These are phyloP conservation scores for Ditula angustiorana DNA, from an alignment of 2,888 invertebrate species.

Conservation along the genomic window DNA sequence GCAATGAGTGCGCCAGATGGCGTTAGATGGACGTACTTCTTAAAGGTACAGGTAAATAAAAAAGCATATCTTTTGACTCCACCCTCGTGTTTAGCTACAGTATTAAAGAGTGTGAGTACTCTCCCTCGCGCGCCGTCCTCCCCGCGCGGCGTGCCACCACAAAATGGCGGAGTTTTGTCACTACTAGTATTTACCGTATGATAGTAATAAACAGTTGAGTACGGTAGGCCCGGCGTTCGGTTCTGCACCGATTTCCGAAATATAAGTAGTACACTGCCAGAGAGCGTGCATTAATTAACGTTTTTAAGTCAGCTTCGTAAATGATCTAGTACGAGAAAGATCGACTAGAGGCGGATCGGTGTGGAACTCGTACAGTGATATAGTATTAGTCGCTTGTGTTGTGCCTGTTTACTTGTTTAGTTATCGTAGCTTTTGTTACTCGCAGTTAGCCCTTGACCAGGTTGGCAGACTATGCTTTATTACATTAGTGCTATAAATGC, in stretches of 20 bases:
- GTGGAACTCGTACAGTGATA: background rate
- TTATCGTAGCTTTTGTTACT: slow-evolving; percentile 50
- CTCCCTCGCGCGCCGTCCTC: background rate
- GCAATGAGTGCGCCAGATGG: too few relatives aligned
- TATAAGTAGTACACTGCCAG: too few relatives aligned
- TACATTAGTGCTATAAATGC: too few relatives aligned
- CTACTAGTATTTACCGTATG: background rate
- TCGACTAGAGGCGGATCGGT: background rate
- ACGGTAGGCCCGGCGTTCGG: background rate
- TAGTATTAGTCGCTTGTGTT: slow-evolving; percentile 52
- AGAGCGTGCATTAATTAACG: too few relatives aligned
- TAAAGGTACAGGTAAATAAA: background rate
- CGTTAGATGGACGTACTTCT: too few relatives aligned
- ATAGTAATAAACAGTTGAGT: background rate
- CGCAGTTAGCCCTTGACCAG: background rate
- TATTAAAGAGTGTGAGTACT: background rate
- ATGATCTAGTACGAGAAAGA: too few relatives aligned
- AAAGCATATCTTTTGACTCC: background rate
- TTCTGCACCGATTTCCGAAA: background rate
- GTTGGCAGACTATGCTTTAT: background rate
- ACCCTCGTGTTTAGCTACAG: background rate
- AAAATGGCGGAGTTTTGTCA: background rate
- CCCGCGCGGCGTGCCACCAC: background rate
- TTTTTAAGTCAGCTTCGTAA: too few relatives aligned
- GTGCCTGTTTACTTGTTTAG: slow-evolving; percentile 43